A percentile compares a stretch with the other conserved stretches of the same genome.
Evolutionary conservation across 1,140 invertebrate genomes (phyloP).

Genomic region (Zaprionus ghesquierei): DNA sequence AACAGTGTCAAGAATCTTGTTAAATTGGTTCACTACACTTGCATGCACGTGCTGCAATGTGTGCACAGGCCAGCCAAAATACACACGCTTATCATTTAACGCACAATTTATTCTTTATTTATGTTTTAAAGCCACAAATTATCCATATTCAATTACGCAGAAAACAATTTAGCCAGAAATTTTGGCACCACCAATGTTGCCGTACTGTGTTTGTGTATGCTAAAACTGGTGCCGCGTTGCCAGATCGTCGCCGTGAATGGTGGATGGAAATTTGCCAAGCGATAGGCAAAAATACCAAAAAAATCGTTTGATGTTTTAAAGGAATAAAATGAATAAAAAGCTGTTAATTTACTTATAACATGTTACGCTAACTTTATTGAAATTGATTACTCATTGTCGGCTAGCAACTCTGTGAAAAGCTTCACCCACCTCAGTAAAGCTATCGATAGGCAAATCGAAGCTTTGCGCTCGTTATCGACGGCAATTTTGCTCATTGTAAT

Average conservation of each 20-base stretch:
- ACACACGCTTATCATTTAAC: constrained; percentile 9
- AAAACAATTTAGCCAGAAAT: constrained; percentile 34
- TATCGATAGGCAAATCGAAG: neutral
- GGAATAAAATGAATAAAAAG: neutral
- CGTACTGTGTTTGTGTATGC: constrained; percentile 44
- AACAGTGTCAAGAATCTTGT: constrained; percentile 3
- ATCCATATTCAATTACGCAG: constrained; percentile 44
- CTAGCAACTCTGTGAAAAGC: neutral
- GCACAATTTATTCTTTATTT: constrained; percentile 9
- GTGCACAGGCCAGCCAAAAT: constrained; percentile 31
- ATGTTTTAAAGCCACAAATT: neutral
- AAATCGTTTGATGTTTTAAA: neutral
- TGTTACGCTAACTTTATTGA: neutral
- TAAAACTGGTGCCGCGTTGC: constrained; percentile 12
- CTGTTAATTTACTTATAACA: neutral
- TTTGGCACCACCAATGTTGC: constrained; percentile 31
- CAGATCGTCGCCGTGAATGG: neutral
- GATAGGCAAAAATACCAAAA: neutral
- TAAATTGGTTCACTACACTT: neutral
- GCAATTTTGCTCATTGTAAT: neutral
- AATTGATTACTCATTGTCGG: no score
- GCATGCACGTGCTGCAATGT: neutral
- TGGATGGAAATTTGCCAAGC: neutral
- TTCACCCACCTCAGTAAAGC: neutral
- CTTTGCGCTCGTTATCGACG: neutral